These are phyloP conservation scores for Drosophila yooni DNA, from an alignment of 2,888 invertebrate species.

Conservation along the genomic window DNA sequence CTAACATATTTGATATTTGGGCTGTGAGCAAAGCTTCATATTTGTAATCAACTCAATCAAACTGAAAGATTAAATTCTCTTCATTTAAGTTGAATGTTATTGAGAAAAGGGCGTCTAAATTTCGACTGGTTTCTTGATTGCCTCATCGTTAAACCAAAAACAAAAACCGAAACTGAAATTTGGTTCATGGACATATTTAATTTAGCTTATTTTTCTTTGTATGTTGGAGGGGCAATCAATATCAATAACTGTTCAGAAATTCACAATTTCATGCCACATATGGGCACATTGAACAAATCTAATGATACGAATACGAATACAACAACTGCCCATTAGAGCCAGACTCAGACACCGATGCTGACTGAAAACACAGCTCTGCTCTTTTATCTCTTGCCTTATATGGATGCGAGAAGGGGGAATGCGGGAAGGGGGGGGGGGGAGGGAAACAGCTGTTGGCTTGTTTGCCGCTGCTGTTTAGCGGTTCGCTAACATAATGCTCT, in stretches of 20 bases:
- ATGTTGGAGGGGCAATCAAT: conserved; percentile 28
- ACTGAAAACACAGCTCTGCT: not conserved
- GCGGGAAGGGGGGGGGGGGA: not conserved
- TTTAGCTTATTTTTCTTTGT: not conserved
- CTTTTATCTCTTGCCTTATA: conserved; percentile 5
- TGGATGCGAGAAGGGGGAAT: no score
- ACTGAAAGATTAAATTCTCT: no score
- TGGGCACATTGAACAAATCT: conserved; percentile 46
- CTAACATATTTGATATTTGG: not conserved
- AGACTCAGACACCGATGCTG: conserved; percentile 2
- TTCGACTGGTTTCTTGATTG: not conserved
- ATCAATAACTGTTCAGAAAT: conserved; percentile 37
- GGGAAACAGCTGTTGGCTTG: conserved; percentile 10
- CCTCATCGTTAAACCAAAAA: conserved; percentile 13
- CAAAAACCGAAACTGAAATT: conserved; percentile 7
- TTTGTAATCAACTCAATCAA: not conserved
- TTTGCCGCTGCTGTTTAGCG: conserved; percentile 39
- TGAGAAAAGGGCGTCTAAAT: not conserved
- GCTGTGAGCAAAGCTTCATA: not conserved
- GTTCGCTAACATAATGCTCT: conserved; percentile 41
- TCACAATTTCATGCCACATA: conserved; percentile 48
- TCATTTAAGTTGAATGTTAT: not conserved
- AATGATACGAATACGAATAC: conserved; percentile 18
- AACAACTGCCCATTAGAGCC: conserved; percentile 36
- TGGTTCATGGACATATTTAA: conserved; percentile 17